Base-by-base conservation (phyloP, 2,797 vertebrate genomes). In the Delichon dasypus region DNA sequence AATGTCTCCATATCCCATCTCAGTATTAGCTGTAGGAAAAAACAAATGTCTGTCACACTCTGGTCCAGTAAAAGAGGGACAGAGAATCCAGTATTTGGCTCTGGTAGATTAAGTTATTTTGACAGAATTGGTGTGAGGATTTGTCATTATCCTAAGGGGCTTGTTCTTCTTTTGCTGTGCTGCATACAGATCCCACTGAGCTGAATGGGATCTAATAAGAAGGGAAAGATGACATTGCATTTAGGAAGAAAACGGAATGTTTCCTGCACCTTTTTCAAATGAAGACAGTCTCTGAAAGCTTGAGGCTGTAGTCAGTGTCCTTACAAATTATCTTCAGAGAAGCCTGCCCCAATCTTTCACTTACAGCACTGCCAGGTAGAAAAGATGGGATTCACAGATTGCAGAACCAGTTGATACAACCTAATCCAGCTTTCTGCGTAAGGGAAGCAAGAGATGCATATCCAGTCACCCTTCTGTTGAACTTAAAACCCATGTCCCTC, bases 181-280 rank as follows among this genome's bases (percentile, higher is more conserved):
- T 75, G 73, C 71, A n/a, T 80, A 67, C 0, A 1, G 90, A 92
- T 76, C 48, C 50, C 45, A 68, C 51, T 68, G 76, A 94, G 61
- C 79, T 81, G 74, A 91, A 89, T 64, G 44, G 86, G 50, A 86
- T 77, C 47, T 95, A 93, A 93, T 70, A 87, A 85, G 78, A 90
- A 92, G 73, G 84, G 79, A 95, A 90, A 89, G 89, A 85, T 85
- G 77, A 97, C 74, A 65, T 27, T 88, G 78, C 92, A 84, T 88
- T 97, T 95, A 47, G 72, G 67, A 77, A 84, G 81, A 84, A 90
- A 88, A 53, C 8, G 0, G 57, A 93, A 88, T 66, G 38, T 75
- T 75, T 92, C 45, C 53, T 34, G 40, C 18, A 48, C n/a, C 47
- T 77, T 89, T 95, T 94, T 71, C 67, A 80, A 79, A 61, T 27